These are phyloP conservation scores for Amaurobius ferox DNA, from an alignment of 2,888 invertebrate species.

Conservation along the genomic window DNA sequence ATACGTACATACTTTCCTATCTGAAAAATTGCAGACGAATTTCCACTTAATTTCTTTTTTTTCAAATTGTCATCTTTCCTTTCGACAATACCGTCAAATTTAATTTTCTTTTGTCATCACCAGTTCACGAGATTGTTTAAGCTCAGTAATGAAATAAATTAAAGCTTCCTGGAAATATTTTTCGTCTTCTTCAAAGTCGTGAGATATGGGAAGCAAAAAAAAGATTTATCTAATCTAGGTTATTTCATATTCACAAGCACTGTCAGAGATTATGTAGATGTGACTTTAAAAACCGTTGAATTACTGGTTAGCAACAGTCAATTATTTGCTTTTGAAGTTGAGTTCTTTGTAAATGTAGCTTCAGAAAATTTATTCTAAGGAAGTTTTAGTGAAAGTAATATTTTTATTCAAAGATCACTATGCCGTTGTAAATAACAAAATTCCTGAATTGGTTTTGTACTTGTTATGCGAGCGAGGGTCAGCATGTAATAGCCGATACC, in stretches of 20 bases:
- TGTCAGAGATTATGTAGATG: slow-evolving; percentile 11
- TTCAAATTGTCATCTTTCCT: slow-evolving; percentile 2
- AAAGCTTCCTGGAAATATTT: neutral
- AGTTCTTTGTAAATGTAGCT: no score
- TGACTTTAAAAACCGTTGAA: neutral
- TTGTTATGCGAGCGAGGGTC: no score
- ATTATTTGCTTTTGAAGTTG: no score
- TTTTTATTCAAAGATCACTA: no score
- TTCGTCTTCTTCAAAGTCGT: neutral
- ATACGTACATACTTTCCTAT: neutral
- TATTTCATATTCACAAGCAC: neutral
- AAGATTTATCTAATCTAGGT: neutral
- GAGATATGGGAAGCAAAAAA: neutral
- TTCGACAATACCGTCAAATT: slow-evolving; percentile 2
- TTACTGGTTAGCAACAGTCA: slow-evolving; percentile 2
- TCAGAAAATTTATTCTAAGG: no score
- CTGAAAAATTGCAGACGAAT: neutral
- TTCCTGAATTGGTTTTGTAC: no score
- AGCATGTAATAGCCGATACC: no score
- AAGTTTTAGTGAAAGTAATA: no score
- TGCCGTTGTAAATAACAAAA: no score
- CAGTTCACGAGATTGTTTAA: neutral
- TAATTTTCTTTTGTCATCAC: slow-evolving; percentile 3
- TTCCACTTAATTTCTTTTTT: neutral
- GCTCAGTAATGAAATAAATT: slow-evolving; percentile 13